Evolutionary conservation across 2,113 vertebrate genomes (phyloP), one percentile per base, ranked within the genome.

Genomic region (Eurypyga helias): DNA sequence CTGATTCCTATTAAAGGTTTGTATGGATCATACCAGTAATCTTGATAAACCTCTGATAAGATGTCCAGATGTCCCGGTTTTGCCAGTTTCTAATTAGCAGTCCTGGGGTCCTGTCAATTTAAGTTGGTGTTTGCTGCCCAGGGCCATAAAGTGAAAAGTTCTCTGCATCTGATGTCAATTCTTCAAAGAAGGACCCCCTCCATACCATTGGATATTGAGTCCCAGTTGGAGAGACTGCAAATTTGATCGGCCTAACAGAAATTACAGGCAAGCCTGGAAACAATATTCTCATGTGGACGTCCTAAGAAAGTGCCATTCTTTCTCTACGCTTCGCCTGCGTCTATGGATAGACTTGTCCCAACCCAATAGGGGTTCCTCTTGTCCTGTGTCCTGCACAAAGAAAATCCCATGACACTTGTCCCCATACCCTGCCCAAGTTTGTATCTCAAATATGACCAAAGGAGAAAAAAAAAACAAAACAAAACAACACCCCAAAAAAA

Each of bases 11-110:
- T 98, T 98, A 98, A 97, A 89, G n/a, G 19, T 93, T 90, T 97
- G 96, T 96, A 97, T 95, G 97, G 96, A 96, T 98, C 97, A 97
- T 93, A 83, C 91, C 67, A 92, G 77, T 93, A 97, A 98, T 97
- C 96, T 97, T 96, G 97, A 97, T 98, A 98, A 98, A 97, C 86
- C 96, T 98, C 97, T 97, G 97, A 98, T 98, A 98, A 98, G 92
- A 95, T 97, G 96, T 97, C 97, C 98, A 98, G 97, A 98, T 98
- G 98, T 97, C 97, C 94, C 91, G 62, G 54, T 94, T 96, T 97
- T 95, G 78, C 93, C 96, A 97, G 95, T 96, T 98, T 96, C 97
- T 97, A 97, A 97, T 96, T 97, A 98, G 97, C 96, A 97, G 95
- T 97, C 95, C 96, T 88, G 72, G 89, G 96, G 88, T 86, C 86